Base-by-base conservation (phyloP, 2,888 invertebrate genomes). In the Andrena bicolor region DNA sequence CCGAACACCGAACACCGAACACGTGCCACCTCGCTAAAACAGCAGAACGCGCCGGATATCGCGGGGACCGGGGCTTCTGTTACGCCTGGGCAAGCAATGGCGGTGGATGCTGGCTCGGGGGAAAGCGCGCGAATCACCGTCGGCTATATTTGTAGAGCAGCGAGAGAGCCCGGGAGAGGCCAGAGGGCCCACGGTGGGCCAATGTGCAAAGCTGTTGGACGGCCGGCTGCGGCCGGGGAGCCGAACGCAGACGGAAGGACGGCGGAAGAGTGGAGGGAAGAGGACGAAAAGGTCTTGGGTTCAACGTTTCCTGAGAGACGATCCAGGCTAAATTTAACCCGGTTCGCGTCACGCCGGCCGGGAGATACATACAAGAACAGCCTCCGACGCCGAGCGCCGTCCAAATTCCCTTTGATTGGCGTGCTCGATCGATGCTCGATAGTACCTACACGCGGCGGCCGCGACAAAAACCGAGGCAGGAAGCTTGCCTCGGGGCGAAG, bases 311-410 rank as follows among this genome's bases (percentile, higher is more conserved):
- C 89, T 85, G 74, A 84, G 85, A 86, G 88, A 88, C 87, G 87
- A 82, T 83, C 81, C 73, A 69, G 81, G 88, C 90, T 91, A 91
- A 91, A 91, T 90, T 91, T 91, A 91, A 90, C 89, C 84, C 77
- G 77, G 79, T 83, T 77, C 82, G 82, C 83, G 82, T 72, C 84
- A 79, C 79, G 83, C 63, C 74, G 82, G 76, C 71, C 63, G 63
- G 48, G 72, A 70, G 73, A 70, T 73, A 82, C 82, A 70, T 73
- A 82, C 82, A 63, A n/a, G 76, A 78, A 79, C 84, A 63, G 81
- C 51, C 76, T 72, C 80, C 76, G 16, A 53, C 23, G 48, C 71
- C 61, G 79, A 75, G 84, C 80, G 76, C 75, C 83, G 78, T 80
- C 86, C 61, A 85, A 85, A 80, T 83, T 78, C 63, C 60, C 83